A percentile compares a stretch with the other conserved stretches of the same genome.
These are phyloP conservation scores for Montipora efflorescens DNA, from an alignment of 64 coral and sea anemone genomes.

Conservation along the genomic window DNA sequence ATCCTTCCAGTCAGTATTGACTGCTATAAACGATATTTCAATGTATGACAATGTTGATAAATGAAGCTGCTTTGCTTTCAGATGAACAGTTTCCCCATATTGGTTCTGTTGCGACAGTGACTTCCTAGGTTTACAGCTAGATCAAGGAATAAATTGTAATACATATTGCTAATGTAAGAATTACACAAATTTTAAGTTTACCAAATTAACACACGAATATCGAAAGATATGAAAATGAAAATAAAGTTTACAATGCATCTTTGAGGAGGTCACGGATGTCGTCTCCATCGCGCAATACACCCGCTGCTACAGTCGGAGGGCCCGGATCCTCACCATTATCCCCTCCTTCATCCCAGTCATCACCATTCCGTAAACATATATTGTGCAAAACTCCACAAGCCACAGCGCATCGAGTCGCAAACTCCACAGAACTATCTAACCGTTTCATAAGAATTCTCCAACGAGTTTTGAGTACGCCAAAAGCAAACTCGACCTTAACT, in stretches of 20 bases:
- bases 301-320: background rate
- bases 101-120: background rate
- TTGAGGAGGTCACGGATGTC: too few species aligned
- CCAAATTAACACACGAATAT: too few species aligned
- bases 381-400: slow-evolving; percentile 45
- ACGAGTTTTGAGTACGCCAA: slow-evolving; percentile 35
- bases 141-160: too few species aligned
- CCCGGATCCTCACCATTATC: slow-evolving; percentile 11
- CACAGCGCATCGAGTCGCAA: slow-evolving; percentile 30
- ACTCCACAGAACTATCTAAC: slow-evolving; percentile 26
- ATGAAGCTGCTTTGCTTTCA: background rate
- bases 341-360: slow-evolving; percentile 38
- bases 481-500: slow-evolving; percentile 45
- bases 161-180: too few species aligned
- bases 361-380: slow-evolving; percentile 24
- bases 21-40: background rate
- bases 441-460: slow-evolving; percentile 38
- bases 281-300: too few species aligned
- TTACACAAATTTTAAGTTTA: too few species aligned
- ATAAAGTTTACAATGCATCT: too few species aligned
- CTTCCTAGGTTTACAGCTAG: background rate
- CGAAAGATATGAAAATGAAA: too few species aligned
- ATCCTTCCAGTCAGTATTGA: background rate
- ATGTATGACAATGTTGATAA: background rate
- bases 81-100: background rate